Conservation (phyloP, 2,113 vertebrate genomes). For the Galbula dea region DNA sequence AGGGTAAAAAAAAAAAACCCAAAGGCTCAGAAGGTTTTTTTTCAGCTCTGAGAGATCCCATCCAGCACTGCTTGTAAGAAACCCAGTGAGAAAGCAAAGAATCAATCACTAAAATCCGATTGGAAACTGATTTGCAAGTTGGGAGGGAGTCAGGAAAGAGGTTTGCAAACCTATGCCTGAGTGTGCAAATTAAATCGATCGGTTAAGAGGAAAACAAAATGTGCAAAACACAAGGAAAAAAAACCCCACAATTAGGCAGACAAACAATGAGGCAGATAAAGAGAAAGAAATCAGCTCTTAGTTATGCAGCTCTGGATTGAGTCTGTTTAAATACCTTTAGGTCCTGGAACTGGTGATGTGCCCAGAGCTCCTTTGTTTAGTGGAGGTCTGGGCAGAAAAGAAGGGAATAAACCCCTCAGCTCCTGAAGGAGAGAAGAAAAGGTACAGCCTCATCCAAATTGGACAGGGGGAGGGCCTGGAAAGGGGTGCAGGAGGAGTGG, state of each 20-base stretch:
- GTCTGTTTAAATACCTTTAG: conserved; percentile 54
- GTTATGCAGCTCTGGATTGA: not conserved
- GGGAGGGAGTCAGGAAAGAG: not conserved
- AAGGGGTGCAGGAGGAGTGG: conserved; percentile 65
- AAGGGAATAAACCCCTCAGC: conserved; percentile 75
- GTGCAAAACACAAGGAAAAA: not conserved
- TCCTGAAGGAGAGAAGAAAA: conserved; percentile 78
- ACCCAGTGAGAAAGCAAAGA: not conserved
- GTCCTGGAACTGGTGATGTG: conserved; percentile 63
- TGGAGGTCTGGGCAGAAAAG: conserved; percentile 62
- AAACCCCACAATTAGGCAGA: not conserved
- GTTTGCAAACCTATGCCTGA: not conserved
- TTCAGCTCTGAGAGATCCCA: not conserved
- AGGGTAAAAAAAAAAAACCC: not conserved
- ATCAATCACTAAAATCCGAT: not conserved
- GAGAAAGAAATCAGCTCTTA: conserved; percentile 13
- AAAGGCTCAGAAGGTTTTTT: not conserved
- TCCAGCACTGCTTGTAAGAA: not conserved
- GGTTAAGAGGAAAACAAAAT: not conserved
- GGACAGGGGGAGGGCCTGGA: conserved; percentile 78
- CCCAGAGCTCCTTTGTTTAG: conserved; percentile 74
- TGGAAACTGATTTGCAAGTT: not conserved
- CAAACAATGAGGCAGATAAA: conserved; percentile 6
- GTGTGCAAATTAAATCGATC: not conserved
- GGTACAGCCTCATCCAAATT: conserved; percentile 79